Conservation (phyloP, 2,888 invertebrate species). For the Morpho deidamia region DNA sequence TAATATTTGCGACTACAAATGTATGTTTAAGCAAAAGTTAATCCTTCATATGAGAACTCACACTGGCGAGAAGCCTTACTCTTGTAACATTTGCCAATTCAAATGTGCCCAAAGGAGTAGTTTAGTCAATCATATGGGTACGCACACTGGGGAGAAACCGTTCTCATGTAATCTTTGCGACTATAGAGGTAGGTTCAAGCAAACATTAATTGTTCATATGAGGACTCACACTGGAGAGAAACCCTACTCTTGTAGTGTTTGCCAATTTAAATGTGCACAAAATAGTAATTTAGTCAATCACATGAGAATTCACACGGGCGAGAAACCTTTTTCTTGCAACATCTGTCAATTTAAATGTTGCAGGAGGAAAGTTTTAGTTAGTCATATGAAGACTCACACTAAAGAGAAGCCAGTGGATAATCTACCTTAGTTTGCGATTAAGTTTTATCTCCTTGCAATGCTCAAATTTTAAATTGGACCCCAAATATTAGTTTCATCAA, state of each 20-base stretch:
- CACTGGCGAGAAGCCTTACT: not conserved
- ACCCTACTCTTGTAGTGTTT: not conserved
- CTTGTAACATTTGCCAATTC: not conserved
- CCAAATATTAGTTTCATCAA: too few relatives aligned
- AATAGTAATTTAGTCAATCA: too few relatives aligned
- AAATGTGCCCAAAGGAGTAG: not conserved
- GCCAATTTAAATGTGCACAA: too few relatives aligned
- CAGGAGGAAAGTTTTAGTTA: too few relatives aligned
- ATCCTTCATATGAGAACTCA: not conserved
- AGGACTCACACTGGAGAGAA: not conserved
- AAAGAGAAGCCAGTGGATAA: too few relatives aligned
- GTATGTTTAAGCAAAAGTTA: not conserved
- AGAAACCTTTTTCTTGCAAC: too few relatives aligned
- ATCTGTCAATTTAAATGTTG: too few relatives aligned
- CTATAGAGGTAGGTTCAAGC: not conserved
- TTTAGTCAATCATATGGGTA: not conserved
- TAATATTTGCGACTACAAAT: slow-evolving; percentile 18
- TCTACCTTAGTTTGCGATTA: too few relatives aligned
- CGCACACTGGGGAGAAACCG: slow-evolving; percentile 1
- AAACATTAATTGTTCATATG: not conserved
- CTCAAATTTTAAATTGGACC: too few relatives aligned
- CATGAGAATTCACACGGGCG: too few relatives aligned
- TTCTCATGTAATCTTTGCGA: slow-evolving; percentile 6
- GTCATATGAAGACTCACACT: too few relatives aligned
- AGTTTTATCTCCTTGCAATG: too few relatives aligned